These are phyloP conservation scores for Erethizon dorsatum DNA, from an alignment of 2,797 vertebrate genomes.

Conservation along the genomic window DNA sequence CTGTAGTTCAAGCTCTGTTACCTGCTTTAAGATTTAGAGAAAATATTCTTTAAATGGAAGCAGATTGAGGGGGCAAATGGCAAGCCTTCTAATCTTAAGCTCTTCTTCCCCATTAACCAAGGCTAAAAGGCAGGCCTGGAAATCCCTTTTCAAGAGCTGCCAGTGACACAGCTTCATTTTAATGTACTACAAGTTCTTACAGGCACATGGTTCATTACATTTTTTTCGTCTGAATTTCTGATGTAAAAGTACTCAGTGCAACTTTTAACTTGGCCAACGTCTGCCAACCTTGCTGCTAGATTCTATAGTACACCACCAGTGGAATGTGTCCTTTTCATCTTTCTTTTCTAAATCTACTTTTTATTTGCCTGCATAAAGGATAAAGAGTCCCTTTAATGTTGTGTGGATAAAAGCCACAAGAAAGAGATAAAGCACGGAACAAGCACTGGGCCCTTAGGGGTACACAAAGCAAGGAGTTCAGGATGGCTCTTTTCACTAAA, in stretches of 20 bases:
- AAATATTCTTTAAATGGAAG: slow-evolving; percentile 74
- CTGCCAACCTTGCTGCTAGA: slow-evolving; percentile 70
- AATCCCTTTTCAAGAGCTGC: slow-evolving; percentile 76
- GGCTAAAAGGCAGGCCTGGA: slow-evolving; percentile 67
- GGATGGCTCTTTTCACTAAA: slow-evolving; percentile 70
- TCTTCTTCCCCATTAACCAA: slow-evolving; percentile 48
- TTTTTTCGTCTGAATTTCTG: slow-evolving; percentile 72
- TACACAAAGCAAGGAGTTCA: slow-evolving; percentile 30
- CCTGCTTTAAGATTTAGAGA: slow-evolving; percentile 37
- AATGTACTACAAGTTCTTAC: slow-evolving; percentile 71
- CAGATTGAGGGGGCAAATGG: slow-evolving; percentile 47
- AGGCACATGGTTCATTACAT: slow-evolving; percentile 53
- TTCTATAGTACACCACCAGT: slow-evolving; percentile 48
- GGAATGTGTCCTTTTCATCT: slow-evolving; percentile 77
- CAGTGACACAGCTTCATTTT: slow-evolving; percentile 56
- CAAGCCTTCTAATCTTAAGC: not conserved
- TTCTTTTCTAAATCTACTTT: slow-evolving; percentile 80
- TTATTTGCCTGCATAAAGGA: slow-evolving; percentile 82
- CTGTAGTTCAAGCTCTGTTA: not conserved
- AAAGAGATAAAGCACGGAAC: slow-evolving; percentile 76
- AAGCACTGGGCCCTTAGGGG: slow-evolving; percentile 61
- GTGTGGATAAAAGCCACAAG: slow-evolving; percentile 82
- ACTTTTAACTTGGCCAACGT: slow-evolving; percentile 76
- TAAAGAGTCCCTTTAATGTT: slow-evolving; percentile 80
- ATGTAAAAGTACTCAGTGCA: slow-evolving; percentile 59